These are phyloP conservation scores for Cotesia vestalis DNA, from an alignment of 1,140 invertebrate species.

Conservation along the genomic window DNA sequence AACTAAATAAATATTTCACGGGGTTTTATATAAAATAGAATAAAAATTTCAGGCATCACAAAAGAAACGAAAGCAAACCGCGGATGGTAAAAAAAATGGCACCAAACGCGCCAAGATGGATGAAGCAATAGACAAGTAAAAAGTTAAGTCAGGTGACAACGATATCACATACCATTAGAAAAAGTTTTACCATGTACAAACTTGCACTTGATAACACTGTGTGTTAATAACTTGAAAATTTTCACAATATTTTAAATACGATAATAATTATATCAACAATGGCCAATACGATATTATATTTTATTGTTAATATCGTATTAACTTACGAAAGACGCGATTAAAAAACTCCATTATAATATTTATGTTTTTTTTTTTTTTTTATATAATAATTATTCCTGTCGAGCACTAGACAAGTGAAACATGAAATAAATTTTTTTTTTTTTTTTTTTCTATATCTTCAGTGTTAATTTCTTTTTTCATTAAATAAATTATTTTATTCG, in stretches of 20 bases:
- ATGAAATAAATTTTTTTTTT: too few species aligned
- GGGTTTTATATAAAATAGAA: conserved; percentile 49
- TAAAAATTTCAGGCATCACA: conserved; percentile 63
- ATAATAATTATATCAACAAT: conserved; percentile 30
- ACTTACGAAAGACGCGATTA: conserved; percentile 3
- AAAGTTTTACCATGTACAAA: conserved; percentile 36
- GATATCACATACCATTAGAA: conserved; percentile 36
- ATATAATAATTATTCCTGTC: too few species aligned
- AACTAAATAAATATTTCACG: conserved; percentile 7
- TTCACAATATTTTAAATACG: conserved; percentile 33
- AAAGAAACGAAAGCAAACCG: conserved; percentile 64
- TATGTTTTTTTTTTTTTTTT: too few species aligned
- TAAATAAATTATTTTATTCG: conserved; percentile 44
- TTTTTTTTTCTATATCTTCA: too few species aligned
- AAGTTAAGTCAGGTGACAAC: conserved; percentile 43
- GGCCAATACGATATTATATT: not conserved
- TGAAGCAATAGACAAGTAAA: conserved; percentile 64
- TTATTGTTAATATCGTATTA: conserved; percentile 27
- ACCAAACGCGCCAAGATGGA: conserved; percentile 63
- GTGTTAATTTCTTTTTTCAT: conserved; percentile 23
- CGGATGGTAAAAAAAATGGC: conserved; percentile 66
- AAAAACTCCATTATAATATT: conserved; percentile 21
- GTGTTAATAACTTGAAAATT: conserved; percentile 22
- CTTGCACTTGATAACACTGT: not conserved
- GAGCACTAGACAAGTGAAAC: too few species aligned